Evolutionary conservation across 1,140 invertebrate species (phyloP).

Genomic region (Zaprionus gabonicus): DNA sequence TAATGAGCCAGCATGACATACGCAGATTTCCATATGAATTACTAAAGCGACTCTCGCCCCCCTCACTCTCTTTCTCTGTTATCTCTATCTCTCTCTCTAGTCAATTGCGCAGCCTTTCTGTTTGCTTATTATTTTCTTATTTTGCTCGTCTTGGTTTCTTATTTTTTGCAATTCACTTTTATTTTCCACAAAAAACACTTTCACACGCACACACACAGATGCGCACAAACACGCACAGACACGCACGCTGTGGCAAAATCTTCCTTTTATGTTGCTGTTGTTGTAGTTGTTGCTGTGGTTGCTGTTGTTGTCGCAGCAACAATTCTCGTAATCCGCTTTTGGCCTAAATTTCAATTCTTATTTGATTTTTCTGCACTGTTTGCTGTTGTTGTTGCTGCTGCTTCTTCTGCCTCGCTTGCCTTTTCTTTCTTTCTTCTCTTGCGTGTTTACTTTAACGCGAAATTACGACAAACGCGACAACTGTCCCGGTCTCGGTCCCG

Average conservation of each 20-base stretch:
- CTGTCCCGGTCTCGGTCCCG: not conserved
- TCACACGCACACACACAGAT: conserved; percentile 3
- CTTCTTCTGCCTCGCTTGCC: conserved; percentile 10
- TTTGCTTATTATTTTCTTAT: conserved; percentile 32
- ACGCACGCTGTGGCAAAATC: conserved; percentile 10
- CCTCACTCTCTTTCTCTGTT: not conserved
- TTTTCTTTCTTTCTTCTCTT: conserved; percentile 14
- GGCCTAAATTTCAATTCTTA: conserved; percentile 75
- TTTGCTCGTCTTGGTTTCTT: conserved; percentile 35
- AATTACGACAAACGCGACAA: conserved; percentile 37
- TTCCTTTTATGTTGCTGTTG: conserved; percentile 45
- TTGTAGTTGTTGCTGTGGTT: conserved; percentile 14
- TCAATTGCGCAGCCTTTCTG: not conserved
- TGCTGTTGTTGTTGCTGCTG: conserved; percentile 18
- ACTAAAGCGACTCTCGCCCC: conserved; percentile 7
- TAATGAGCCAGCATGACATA: conserved; percentile 70
- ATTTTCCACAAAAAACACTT: conserved; percentile 24
- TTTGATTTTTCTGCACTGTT: conserved; percentile 57
- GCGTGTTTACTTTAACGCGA: conserved; percentile 55
- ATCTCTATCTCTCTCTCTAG: not conserved
- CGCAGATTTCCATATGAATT: conserved; percentile 71
- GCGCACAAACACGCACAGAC: conserved; percentile 15
- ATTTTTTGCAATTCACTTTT: conserved; percentile 71
- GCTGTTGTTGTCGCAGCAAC: conserved; percentile 39
- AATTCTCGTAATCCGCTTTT: conserved; percentile 75